Evolutionary conservation across 2,888 invertebrate species (phyloP).

Genomic region (Synanthedon formicaeformis): DNA sequence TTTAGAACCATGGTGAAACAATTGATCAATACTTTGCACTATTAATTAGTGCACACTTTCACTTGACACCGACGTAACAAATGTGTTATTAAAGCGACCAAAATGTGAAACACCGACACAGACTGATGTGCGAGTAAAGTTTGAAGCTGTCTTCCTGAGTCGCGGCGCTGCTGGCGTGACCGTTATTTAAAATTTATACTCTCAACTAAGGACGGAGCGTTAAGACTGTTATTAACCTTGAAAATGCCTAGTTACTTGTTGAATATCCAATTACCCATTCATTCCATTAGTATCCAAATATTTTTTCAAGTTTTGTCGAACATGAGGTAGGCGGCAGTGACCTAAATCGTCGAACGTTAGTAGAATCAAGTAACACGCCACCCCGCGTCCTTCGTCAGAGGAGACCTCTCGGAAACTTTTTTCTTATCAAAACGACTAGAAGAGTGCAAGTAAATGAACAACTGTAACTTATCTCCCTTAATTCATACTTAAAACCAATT

Average conservation of each 20-base stretch:
- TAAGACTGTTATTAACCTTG: neutral
- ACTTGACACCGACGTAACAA: conserved; percentile 14
- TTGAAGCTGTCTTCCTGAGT: neutral
- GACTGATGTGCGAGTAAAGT: neutral
- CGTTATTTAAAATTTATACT: neutral
- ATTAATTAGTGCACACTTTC: conserved; percentile 60
- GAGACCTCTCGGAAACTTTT: conserved; percentile 26
- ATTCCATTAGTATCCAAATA: conserved; percentile 6
- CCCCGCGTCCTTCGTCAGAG: conserved; percentile 37
- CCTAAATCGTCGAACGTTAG: conserved; percentile 53
- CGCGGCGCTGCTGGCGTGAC: neutral
- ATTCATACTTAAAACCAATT: neutral
- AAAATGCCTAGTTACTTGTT: neutral
- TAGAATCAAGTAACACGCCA: conserved; percentile 38
- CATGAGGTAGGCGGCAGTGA: conserved; percentile 64
- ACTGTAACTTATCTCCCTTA: neutral
- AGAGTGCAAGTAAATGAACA: neutral
- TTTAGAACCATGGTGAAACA: conserved; percentile 67
- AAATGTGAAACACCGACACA: no score
- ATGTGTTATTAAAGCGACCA: no score
- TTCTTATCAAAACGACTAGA: neutral
- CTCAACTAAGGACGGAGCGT: neutral
- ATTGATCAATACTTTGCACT: conserved; percentile 69
- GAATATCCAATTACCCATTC: neutral
- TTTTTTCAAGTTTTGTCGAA: conserved; percentile 57